These are phyloP conservation scores for Drosophila nigricruria DNA, from an alignment of 2,888 invertebrate species.

Conservation along the genomic window DNA sequence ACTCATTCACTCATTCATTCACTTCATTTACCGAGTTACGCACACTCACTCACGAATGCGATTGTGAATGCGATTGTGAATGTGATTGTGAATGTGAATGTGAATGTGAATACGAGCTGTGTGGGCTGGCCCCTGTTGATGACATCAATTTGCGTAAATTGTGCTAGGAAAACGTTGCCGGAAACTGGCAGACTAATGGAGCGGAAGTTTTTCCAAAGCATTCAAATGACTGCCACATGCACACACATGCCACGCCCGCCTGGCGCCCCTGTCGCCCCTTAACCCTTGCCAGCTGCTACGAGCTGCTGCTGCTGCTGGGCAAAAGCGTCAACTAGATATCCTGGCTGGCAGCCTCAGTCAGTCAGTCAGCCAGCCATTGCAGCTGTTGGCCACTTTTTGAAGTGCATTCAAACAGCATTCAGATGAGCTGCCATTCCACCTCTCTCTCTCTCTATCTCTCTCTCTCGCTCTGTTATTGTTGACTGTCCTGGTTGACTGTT, in stretches of 20 bases:
- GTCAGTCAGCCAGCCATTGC: conserved; percentile 34
- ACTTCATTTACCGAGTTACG: conserved; percentile 75
- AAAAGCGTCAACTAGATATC: conserved; percentile 17
- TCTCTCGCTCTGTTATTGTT: conserved; percentile 19
- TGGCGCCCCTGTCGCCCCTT: not conserved
- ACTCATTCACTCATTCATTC: conserved; percentile 53
- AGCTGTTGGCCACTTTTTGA: conserved; percentile 50
- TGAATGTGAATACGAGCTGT: conserved; percentile 32
- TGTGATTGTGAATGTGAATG: conserved; percentile 23
- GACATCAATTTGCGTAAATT: conserved; percentile 83
- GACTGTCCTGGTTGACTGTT: conserved; percentile 56
- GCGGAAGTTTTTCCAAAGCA: conserved; percentile 82
- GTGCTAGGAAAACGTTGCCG: conserved; percentile 82
- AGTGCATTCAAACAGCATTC: conserved; percentile 71
- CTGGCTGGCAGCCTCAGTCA: conserved; percentile 26
- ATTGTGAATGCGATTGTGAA: conserved; percentile 8
- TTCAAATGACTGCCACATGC: conserved; percentile 66
- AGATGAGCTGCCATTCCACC: conserved; percentile 59
- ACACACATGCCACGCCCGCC: conserved; percentile 7
- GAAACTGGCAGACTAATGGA: conserved; percentile 82
- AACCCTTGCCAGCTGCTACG: conserved; percentile 9
- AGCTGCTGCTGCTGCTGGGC: conserved; percentile 1
- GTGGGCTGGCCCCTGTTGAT: conserved; percentile 67
- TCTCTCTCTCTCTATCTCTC: not conserved
- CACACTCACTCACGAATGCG: conserved; percentile 49